A percentile compares a stretch with the other conserved stretches of the same genome.
These are phyloP conservation scores for Xiphorhynchus erythropygius DNA, from an alignment of 2,797 vertebrate genomes.

Conservation along the genomic window DNA sequence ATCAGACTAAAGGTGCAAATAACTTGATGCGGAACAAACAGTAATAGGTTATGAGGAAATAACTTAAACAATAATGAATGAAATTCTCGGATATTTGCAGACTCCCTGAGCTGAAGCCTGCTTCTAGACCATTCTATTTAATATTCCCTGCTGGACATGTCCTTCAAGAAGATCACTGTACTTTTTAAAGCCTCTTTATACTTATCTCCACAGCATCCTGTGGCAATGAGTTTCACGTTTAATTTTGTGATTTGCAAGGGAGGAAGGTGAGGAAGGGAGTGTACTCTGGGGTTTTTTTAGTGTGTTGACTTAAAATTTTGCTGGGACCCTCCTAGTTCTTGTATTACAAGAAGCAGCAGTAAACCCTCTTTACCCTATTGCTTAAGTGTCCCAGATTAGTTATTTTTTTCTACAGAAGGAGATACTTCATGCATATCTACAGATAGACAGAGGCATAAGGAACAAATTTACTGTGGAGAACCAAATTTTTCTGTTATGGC, in stretches of 20 bases:
- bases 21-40: background rate
- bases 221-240: background rate
- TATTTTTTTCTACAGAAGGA: background rate
- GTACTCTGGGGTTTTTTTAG: background rate
- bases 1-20: background rate
- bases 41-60: background rate
- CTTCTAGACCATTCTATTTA: background rate
- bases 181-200: background rate
- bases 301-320: background rate
- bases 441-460: background rate
- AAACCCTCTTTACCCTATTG: background rate
- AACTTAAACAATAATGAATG: background rate
- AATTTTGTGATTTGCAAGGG: background rate
- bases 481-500: background rate
- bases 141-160: background rate
- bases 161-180: background rate
- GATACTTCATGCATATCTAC: background rate
- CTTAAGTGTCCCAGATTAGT: background rate
- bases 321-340: background rate
- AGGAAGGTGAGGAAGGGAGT: rapidly evolving
- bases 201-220: background rate
- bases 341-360: background rate
- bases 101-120: background rate
- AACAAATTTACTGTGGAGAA: background rate
- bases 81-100: background rate